phyloP scores from a whole-genome alignment of 2,113 vertebrate species.

The Sinocyclocheilus anophthalmus region DNA sequence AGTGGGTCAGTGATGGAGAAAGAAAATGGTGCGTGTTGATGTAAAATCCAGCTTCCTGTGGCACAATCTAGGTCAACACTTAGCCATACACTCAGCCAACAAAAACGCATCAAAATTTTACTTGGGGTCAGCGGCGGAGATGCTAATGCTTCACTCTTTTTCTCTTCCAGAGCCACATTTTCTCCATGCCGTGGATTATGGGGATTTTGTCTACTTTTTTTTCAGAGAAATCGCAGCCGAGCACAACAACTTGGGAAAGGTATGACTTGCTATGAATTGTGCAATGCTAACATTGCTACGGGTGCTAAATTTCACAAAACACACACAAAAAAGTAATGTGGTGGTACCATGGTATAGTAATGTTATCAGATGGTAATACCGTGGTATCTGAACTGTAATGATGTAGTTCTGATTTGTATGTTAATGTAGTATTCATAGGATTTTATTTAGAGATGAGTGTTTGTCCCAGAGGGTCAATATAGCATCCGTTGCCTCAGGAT shows the following conservation, averaged over 20 bases:
- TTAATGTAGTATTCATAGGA: constrained; percentile 20
- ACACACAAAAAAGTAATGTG: not conserved
- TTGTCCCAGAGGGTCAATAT: constrained; percentile 57
- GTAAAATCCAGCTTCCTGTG: constrained; percentile 62
- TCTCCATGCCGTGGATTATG: constrained; percentile 96
- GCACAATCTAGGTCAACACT: constrained; percentile 76
- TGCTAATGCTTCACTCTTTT: constrained; percentile 55
- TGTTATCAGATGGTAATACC: not conserved
- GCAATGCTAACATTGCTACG: not conserved
- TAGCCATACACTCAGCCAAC: constrained; percentile 9
- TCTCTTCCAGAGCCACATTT: constrained; percentile 93
- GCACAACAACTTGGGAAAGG: constrained; percentile 97
- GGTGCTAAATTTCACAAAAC: not conserved
- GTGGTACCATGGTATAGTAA: not conserved
- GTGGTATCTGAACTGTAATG: not conserved
- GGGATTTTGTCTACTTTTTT: constrained; percentile 98
- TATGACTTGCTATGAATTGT: constrained; percentile 55
- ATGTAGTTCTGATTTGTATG: constrained; percentile 4
- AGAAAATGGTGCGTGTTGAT: constrained; percentile 20
- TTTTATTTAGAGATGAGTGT: constrained; percentile 36
- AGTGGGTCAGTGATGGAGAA: not conserved
- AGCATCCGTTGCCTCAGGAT: constrained; percentile 55
- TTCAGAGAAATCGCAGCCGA: constrained; percentile 97
- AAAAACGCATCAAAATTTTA: constrained; percentile 68
- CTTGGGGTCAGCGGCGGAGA: constrained; percentile 68